Conservation (phyloP, 2,797 vertebrate species). For the Lutjanus argentimaculatus region DNA sequence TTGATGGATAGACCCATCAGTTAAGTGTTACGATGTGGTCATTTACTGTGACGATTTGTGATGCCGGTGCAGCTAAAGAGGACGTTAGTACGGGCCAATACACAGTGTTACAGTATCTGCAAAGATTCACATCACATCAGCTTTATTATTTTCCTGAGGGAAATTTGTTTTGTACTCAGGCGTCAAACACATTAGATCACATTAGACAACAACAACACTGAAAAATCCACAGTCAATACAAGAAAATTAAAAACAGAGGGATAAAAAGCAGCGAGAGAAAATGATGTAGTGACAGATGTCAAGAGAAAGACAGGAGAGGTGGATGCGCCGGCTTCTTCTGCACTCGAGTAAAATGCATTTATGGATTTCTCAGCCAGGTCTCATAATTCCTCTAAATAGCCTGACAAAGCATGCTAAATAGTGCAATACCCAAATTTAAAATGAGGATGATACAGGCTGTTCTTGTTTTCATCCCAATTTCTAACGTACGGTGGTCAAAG, state of each 20-base stretch:
- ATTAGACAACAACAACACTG: neutral
- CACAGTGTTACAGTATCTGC: neutral
- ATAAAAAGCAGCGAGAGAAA: too few species aligned
- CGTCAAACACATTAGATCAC: neutral
- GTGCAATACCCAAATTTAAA: neutral
- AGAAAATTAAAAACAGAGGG: neutral
- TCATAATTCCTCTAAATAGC: neutral
- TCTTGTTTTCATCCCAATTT: too few species aligned
- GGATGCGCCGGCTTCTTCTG: neutral
- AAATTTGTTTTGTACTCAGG: too few species aligned
- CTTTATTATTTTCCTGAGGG: neutral
- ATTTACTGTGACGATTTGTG: slow-evolving; percentile 13
- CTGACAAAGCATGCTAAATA: neutral
- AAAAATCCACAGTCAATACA: neutral
- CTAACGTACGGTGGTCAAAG: too few species aligned
- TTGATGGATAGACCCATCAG: slow-evolving; percentile 57
- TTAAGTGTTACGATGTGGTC: slow-evolving; percentile 25
- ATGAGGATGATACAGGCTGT: neutral
- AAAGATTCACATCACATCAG: neutral
- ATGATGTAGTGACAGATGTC: neutral
- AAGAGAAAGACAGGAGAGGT: neutral
- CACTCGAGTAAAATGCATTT: slow-evolving; percentile 28
- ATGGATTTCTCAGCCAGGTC: neutral
- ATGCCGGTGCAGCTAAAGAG: slow-evolving; percentile 1
- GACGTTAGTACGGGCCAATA: neutral